A percentile compares a stretch with the other conserved stretches of the same genome.
These are phyloP conservation scores for Netelia fuscicornis DNA, from an alignment of 2,888 invertebrate genomes.

Conservation along the genomic window DNA sequence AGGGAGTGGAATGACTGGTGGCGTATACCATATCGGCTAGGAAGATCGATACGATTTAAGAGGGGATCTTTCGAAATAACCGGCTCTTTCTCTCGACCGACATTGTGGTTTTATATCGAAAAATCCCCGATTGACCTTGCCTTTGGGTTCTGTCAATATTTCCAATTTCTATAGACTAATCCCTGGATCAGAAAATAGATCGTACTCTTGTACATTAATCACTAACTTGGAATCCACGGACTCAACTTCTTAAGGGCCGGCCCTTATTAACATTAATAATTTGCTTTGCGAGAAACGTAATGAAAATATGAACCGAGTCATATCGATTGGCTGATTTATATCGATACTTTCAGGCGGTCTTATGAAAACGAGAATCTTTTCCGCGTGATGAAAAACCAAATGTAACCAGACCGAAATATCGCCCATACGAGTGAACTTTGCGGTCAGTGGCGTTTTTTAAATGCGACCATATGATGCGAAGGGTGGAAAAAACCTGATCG, in stretches of 20 bases:
- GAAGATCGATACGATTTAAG: slow-evolving; percentile 78
- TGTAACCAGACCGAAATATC: slow-evolving; percentile 48
- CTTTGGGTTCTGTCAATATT: slow-evolving; percentile 68
- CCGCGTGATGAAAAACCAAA: slow-evolving; percentile 40
- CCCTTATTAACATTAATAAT: neutral
- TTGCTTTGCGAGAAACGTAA: too few relatives aligned
- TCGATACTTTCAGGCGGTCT: neutral
- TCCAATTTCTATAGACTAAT: slow-evolving; percentile 3
- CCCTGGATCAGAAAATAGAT: slow-evolving; percentile 1
- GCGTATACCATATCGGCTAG: slow-evolving; percentile 52
- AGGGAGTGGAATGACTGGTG: slow-evolving; percentile 42
- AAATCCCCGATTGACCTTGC: slow-evolving; percentile 54
- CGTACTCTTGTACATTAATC: neutral
- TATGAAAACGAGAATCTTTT: slow-evolving; percentile 41
- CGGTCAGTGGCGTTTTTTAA: slow-evolving; percentile 79
- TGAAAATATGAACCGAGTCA: neutral
- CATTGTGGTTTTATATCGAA: slow-evolving; percentile 38
- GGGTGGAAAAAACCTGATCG: slow-evolving; percentile 76
- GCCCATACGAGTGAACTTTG: slow-evolving; percentile 66
- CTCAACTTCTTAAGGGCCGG: neutral
- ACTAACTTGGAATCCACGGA: neutral
- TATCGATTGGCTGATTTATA: neutral
- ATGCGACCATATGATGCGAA: slow-evolving; percentile 80
- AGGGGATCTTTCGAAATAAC: slow-evolving; percentile 23
- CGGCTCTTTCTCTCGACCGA: slow-evolving; percentile 69